Percentiles rank a stretch among this genome's conserved stretches.
Conservation (phyloP, 2,113 vertebrate species). For the Cavia porcellus region DNA sequence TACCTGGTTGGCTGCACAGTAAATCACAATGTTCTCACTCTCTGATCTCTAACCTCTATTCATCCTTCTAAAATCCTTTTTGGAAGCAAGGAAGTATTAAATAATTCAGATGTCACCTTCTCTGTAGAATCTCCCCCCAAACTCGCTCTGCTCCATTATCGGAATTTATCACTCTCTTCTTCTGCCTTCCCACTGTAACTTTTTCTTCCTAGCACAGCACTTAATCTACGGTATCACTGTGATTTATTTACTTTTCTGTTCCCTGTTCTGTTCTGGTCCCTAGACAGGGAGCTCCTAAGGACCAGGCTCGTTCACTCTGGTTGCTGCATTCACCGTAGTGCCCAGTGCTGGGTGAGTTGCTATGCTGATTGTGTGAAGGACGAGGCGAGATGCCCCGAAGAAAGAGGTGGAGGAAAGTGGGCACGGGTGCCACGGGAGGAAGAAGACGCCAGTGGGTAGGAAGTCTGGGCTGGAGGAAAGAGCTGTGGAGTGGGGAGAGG, state of each 20-base stretch:
- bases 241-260: neutral
- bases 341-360: rapidly evolving
- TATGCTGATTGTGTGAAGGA: neutral
- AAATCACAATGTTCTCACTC: neutral
- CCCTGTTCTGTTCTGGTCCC: neutral
- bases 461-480: neutral
- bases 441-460: neutral
- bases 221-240: rapidly evolving
- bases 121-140: neutral
- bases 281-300: neutral
- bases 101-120: neutral
- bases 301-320: neutral
- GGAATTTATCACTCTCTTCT: constrained; percentile 10
- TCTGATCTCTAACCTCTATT: neutral
- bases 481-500: neutral
- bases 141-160: neutral
- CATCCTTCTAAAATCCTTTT: constrained; percentile 20
- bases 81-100: constrained; percentile 10
- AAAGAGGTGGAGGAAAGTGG: neutral
- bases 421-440: neutral
- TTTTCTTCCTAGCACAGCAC: neutral
- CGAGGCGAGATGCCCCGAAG: neutral
- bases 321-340: neutral
- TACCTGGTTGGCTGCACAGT: neutral
- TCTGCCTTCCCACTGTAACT: neutral